Percentiles rank a stretch among this genome's conserved stretches.
These are phyloP conservation scores for Sitta carolinensis DNA, from an alignment of 2,797 vertebrate species.

Conservation along the genomic window DNA sequence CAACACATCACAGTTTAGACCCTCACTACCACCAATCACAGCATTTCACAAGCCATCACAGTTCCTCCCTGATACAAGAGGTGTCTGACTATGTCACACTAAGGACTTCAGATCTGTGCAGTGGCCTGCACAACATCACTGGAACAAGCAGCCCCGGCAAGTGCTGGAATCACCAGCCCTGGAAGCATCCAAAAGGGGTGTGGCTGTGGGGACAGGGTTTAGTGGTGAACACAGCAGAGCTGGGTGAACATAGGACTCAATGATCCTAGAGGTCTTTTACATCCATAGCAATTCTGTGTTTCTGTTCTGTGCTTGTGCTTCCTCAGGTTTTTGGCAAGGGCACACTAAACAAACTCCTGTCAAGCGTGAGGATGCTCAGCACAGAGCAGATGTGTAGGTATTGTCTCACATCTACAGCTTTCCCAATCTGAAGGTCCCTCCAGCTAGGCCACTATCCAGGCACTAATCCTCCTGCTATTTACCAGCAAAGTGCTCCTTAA, in stretches of 20 bases:
- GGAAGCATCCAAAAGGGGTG: rapidly evolving
- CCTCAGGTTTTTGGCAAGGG: background rate
- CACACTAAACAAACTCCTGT: background rate
- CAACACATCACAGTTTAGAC: background rate
- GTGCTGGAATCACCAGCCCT: background rate
- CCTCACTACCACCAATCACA: background rate
- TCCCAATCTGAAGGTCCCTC: background rate
- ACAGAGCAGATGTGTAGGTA: background rate
- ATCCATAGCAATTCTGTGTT: background rate
- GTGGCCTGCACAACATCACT: background rate
- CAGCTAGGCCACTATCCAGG: background rate
- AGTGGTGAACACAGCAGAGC: background rate
- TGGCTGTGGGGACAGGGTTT: background rate
- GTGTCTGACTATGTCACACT: too few species aligned
- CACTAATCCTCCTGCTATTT: background rate
- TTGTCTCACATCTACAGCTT: background rate
- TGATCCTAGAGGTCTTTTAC: background rate
- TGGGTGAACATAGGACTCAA: background rate
- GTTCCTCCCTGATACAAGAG: background rate
- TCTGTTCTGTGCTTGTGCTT: background rate
- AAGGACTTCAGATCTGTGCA: background rate
- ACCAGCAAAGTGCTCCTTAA: constrained; percentile 17
- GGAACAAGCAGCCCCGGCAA: background rate
- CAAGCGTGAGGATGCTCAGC: background rate
- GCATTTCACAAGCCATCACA: background rate